phyloP scores from a whole-genome alignment of 2,888 invertebrate species.

The Dioctria linearis region DNA sequence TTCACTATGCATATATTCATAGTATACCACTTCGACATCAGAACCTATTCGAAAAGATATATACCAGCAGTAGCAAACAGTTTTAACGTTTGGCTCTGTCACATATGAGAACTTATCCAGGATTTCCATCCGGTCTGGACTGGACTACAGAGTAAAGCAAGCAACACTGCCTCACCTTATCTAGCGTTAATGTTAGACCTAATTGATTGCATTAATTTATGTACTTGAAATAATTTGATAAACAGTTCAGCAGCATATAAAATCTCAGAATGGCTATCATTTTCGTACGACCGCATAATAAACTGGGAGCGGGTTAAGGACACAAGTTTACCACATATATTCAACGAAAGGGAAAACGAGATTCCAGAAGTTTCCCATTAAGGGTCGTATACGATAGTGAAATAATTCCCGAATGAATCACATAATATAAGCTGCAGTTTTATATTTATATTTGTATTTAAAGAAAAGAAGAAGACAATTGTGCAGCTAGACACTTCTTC shows the following conservation, averaged over 20 bases:
- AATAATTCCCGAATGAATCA: slow-evolving; percentile 37
- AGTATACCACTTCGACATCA: background rate
- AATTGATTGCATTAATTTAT: slow-evolving; percentile 48
- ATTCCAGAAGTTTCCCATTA: background rate
- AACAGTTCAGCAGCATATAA: slow-evolving; percentile 33
- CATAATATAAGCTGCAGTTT: background rate
- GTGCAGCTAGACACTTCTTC: slow-evolving; percentile 19
- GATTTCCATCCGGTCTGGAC: background rate
- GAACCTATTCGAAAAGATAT: no score
- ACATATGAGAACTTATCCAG: no score
- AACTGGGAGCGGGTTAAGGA: slow-evolving; percentile 38
- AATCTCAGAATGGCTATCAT: slow-evolving; percentile 2
- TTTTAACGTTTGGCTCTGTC: no score
- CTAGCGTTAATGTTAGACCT: slow-evolving; percentile 19
- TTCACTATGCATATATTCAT: slow-evolving; percentile 12
- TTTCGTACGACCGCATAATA: background rate
- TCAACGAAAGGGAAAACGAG: slow-evolving; percentile 19
- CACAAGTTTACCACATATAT: slow-evolving; percentile 14
- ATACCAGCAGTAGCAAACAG: no score
- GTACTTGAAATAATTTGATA: slow-evolving; percentile 31
- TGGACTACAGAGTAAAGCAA: background rate
- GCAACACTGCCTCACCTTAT: background rate
- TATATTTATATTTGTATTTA: background rate
- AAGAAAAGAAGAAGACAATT: no score
- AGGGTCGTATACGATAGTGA: background rate